Conservation (phyloP, 2,888 invertebrate species). For the Portevinia maculata region DNA sequence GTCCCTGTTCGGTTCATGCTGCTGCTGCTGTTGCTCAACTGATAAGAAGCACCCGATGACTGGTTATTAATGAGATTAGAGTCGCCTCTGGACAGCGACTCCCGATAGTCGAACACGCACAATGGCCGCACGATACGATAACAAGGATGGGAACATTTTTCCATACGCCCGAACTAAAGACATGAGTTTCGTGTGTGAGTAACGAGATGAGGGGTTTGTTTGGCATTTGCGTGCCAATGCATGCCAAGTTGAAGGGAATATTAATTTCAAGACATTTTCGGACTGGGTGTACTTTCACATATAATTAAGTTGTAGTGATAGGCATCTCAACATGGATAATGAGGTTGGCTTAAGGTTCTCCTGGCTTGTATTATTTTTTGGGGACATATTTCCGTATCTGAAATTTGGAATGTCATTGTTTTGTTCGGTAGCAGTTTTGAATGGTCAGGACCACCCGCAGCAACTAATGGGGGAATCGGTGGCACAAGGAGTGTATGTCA, state of each 20-base stretch:
- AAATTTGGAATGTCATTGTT: conserved; percentile 46
- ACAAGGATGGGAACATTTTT: conserved; percentile 67
- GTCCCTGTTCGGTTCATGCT: conserved; percentile 59
- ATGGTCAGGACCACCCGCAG: conserved; percentile 51
- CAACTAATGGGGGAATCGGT: not conserved
- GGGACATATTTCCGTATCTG: conserved; percentile 21
- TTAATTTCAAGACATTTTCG: conserved; percentile 72
- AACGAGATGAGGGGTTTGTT: conserved; percentile 57
- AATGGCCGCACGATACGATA: conserved; percentile 73
- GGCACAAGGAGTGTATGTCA: too few relatives aligned
- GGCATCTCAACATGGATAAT: conserved; percentile 65
- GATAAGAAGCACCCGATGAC: conserved; percentile 74
- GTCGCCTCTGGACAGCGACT: conserved; percentile 73
- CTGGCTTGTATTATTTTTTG: conserved; percentile 1
- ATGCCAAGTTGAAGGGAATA: conserved; percentile 68
- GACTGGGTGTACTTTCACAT: conserved; percentile 69
- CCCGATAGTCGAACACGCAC: conserved; percentile 73
- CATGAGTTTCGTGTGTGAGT: conserved; percentile 55
- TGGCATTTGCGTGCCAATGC: conserved; percentile 72
- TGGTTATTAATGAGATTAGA: conserved; percentile 74
- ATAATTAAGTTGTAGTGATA: conserved; percentile 73
- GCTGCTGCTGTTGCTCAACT: conserved; percentile 69
- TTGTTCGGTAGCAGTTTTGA: conserved; percentile 35
- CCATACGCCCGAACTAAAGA: conserved; percentile 28
- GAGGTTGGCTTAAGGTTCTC: conserved; percentile 58